Evolutionary conservation across 2,888 invertebrate species (phyloP).

Genomic region (Aphelenchoides bicaudatus): DNA sequence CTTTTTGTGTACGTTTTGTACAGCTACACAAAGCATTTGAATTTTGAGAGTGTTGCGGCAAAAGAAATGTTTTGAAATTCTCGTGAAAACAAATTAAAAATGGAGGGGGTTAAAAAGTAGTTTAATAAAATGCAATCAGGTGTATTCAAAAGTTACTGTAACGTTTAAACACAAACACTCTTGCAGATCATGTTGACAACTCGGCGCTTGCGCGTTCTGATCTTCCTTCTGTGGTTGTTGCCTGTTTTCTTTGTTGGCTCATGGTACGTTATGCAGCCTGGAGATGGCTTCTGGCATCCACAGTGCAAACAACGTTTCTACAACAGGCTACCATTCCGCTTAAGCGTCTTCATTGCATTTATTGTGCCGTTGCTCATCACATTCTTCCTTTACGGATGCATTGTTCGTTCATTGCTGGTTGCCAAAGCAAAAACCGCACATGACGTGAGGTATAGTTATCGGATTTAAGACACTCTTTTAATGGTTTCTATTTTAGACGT

Average conservation of each 20-base stretch:
- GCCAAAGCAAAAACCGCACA: slow-evolving; percentile 53
- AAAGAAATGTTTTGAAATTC: no score
- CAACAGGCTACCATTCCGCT: slow-evolving; percentile 48
- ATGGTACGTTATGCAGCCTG: slow-evolving; percentile 46
- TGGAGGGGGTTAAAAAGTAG: no score
- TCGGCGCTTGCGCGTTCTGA: slow-evolving; percentile 43
- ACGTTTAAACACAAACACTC: background rate
- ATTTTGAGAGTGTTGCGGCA: no score
- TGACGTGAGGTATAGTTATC: slow-evolving; percentile 25
- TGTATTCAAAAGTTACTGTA: background rate
- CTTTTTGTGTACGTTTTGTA: no score
- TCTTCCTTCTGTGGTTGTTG: slow-evolving; percentile 48
- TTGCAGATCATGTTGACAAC: slow-evolving; percentile 54
- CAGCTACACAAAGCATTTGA: no score
- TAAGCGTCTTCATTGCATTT: slow-evolving; percentile 50
- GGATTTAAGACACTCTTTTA: background rate
- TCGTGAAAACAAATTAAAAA: no score
- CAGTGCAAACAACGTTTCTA: slow-evolving; percentile 49
- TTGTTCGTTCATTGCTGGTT: slow-evolving; percentile 48
- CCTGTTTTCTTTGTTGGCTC: slow-evolving; percentile 44
- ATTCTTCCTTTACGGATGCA: slow-evolving; percentile 39
- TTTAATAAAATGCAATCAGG: no score
- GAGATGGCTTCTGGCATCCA: slow-evolving; percentile 46
- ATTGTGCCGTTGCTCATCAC: slow-evolving; percentile 52
- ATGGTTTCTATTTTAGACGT: slow-evolving; percentile 22